A percentile compares a stretch with the other conserved stretches of the same genome.
These are phyloP conservation scores for Tetragonula carbonaria DNA, from an alignment of 2,888 invertebrate genomes.

Conservation along the genomic window DNA sequence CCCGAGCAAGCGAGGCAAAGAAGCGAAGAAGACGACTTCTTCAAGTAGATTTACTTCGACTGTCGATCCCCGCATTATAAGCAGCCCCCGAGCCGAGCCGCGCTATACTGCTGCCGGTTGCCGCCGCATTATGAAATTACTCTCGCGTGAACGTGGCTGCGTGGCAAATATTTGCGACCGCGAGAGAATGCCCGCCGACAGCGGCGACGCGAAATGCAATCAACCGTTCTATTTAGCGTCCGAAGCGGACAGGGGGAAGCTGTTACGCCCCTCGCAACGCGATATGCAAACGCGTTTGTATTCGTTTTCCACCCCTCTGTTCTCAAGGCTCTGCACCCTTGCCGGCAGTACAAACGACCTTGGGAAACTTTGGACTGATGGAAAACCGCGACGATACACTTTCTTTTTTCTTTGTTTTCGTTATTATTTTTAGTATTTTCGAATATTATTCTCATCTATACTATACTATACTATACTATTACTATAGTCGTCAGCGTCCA, in stretches of 20 bases:
- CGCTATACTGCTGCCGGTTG: not conserved
- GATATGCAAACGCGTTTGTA: not conserved
- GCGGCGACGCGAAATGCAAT: not conserved
- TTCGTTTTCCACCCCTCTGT: not conserved
- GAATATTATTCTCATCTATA: no score
- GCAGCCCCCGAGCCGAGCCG: conserved; percentile 12
- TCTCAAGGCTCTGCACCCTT: no score
- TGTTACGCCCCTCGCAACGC: not conserved
- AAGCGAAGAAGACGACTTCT: conserved; percentile 25
- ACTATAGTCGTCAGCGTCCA: no score
- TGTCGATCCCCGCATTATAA: conserved; percentile 54
- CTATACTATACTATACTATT: no score
- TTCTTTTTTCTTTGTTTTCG: no score
- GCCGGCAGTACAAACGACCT: no score
- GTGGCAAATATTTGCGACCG: conserved; percentile 39
- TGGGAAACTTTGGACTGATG: no score
- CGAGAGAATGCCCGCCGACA: not conserved
- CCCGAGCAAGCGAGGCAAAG: conserved; percentile 30
- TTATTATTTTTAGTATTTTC: no score
- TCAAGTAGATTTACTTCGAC: conserved; percentile 58
- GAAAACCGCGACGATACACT: no score
- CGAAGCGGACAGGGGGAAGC: not conserved
- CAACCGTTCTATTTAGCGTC: not conserved
- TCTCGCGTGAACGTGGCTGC: conserved; percentile 39
- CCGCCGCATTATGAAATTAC: conserved; percentile 60